Evolutionary conservation across 2,888 invertebrate genomes (phyloP).

Genomic region (Meiosimyza platycephala): DNA sequence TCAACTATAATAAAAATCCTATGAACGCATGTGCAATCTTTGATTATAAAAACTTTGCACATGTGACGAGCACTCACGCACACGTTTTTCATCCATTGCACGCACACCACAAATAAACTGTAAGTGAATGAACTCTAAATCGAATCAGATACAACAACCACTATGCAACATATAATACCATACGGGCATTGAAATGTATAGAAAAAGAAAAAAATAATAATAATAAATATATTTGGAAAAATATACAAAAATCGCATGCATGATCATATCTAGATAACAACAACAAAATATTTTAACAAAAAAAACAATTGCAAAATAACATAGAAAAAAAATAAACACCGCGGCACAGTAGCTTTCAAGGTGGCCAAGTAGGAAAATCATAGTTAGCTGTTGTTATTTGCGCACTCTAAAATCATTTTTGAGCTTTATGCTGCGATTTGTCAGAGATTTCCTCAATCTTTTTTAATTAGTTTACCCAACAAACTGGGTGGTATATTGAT

Average conservation of each 20-base stretch:
- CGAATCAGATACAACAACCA: conserved; percentile 4
- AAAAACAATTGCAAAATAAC: background rate
- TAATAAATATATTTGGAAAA: background rate
- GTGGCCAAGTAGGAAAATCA: no score
- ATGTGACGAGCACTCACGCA: conserved; percentile 16
- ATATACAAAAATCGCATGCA: background rate
- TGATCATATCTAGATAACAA: conserved; percentile 4
- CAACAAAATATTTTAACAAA: background rate
- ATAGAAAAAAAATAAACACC: background rate
- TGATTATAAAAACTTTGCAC: background rate
- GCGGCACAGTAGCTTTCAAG: background rate
- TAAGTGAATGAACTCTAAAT: conserved; percentile 26
- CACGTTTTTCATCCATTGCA: background rate
- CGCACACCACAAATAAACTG: conserved; percentile 1
- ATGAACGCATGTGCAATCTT: background rate
- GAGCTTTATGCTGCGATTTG: no score
- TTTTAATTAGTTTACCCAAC: no score
- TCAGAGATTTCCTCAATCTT: no score
- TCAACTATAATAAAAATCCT: background rate
- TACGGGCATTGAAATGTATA: background rate
- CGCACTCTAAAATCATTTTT: no score
- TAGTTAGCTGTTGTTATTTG: no score
- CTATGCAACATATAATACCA: background rate
- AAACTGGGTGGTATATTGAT: no score
- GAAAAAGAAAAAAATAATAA: background rate